These are phyloP conservation scores for Pleuronectes platessa DNA, from an alignment of 2,113 vertebrate species.

Conservation along the genomic window DNA sequence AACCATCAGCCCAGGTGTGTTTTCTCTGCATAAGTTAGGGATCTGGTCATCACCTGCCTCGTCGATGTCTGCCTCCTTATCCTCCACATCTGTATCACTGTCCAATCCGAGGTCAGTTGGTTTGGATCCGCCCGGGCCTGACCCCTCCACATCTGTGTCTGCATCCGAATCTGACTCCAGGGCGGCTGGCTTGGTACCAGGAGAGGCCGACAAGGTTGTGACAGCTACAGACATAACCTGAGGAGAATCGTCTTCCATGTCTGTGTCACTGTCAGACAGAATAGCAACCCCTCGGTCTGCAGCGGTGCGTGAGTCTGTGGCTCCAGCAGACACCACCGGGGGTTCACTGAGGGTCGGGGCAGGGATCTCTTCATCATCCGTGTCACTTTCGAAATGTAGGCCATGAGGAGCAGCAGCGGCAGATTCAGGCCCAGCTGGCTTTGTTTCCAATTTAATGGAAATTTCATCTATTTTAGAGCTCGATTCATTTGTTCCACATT, in stretches of 20 bases:
- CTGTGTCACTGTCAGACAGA: constrained; percentile 69
- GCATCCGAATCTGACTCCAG: constrained; percentile 23
- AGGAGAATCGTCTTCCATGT: constrained; percentile 40
- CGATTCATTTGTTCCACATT: background rate
- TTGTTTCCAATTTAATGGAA: constrained; percentile 12
- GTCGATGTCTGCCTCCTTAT: constrained; percentile 23
- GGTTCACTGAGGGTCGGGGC: constrained; percentile 3
- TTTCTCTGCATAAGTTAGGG: constrained; percentile 20
- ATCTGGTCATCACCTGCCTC: constrained; percentile 28
- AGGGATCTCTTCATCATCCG: constrained; percentile 50
- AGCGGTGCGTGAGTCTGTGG: too few species aligned
- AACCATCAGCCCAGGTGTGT: constrained; percentile 3
- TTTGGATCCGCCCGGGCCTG: background rate
- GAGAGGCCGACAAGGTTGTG: background rate
- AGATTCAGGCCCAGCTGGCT: background rate
- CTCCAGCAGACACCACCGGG: background rate
- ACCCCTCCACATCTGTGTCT: constrained; percentile 61
- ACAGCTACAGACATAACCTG: constrained; percentile 13
- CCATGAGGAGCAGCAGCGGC: background rate
- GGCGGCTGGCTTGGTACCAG: background rate
- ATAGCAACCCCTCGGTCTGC: constrained; percentile 6
- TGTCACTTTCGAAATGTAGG: constrained; percentile 58
- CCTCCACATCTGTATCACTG: constrained; percentile 68
- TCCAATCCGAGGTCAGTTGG: constrained; percentile 26
- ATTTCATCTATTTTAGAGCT: constrained; percentile 14